Base-by-base conservation (phyloP, 2,113 vertebrate species). In the Ptilonorhynchus violaceus region DNA sequence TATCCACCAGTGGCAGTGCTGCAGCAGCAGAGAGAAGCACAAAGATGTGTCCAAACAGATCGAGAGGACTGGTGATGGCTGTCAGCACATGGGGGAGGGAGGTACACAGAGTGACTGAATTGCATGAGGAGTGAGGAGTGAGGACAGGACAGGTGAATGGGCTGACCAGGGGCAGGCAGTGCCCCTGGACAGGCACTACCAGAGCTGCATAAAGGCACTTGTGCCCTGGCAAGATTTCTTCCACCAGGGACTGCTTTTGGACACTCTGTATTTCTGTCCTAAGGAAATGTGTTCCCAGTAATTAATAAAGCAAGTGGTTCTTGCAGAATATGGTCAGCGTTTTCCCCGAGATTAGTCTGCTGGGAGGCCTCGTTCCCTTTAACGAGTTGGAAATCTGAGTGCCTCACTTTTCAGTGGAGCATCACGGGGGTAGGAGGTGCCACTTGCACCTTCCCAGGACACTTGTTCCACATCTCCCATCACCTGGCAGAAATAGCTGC, bases 1-100 rank as follows among this genome's bases (percentile, higher is more conserved):
- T 56, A 50, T 58, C 52, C 15, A 10, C 0, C 0, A 78, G 35
- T 30, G 88, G 25, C 52, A 37, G n/a, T 13, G 35, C 16, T 86
- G 56, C 27, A 58, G 53, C 42, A 67, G 44, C 33, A 78, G 79
- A 67, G 85, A 27, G 15, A 77, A 62, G 15, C 33, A 84, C 25
- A 91, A 91, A 91, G 42, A 23, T 7, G 1, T 2, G 1, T 60
- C 44, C 44, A 82, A 68, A 56, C 13, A 85, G 35, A 78, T 76
- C 2, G 5, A 76, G 85, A 69, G 37, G 13, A 30, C 25, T 46
- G 46, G 15, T 21, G 31, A 31, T 50, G 41, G 25, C 59, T 77
- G 24, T 44, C 14, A 81, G 49, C 33, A 24, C 15, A 2, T 4
- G 5, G 23, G 14, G 37, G 39, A 68, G 42, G 17, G 24, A 78